Evolutionary conservation across 2,797 vertebrate species (phyloP), one percentile per base, ranked within the genome.

Genomic region (Fistularia tabacaria): DNA sequence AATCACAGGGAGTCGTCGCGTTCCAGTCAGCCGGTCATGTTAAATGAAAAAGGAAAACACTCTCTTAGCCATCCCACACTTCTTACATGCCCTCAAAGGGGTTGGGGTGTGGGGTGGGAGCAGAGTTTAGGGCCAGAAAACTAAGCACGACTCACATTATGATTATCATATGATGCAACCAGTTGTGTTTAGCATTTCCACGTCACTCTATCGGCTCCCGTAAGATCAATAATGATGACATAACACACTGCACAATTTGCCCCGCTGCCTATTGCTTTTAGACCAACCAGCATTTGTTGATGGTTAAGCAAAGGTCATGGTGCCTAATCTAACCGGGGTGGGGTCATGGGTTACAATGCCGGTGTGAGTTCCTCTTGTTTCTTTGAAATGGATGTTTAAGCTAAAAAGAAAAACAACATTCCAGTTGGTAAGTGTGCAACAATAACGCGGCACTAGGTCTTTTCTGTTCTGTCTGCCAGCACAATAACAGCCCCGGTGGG

Each of bases 271-370:
- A 50, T 55, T 64, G 49, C 44, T 10, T 67, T 47, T 54, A 62
- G 60, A 76, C 25, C 25, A 25, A 25, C 25, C 25, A 25, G 5
- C 25, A 25, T 25, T 25, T 25, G 25, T 25, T 72, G 78, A 74
- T 59, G 15, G 60, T 59, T 49, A 57, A 68, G 46, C 50, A 41
- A 43, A 46, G 66, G 51, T 73, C 69, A 65, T 6, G 46, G 44
- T 36, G 52, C 10, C 38, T 54, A 80, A 64, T 53, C 55, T 44
- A 42, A 46, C 51, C 53, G 39, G 41, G 57, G 67, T 46, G 57
- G 52, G 48, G 62, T 46, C 6, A 3, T 49, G 66, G 64, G 76
- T 76, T 63, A 72, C 67, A 64, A 63, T 7, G 15, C 42, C 49
- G 58, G 13, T 63, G 38, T 62, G 36, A 5, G 64, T 51, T 51